These are phyloP conservation scores for Xestoiulus laeticollis DNA, from an alignment of 2,888 invertebrate species.

Conservation along the genomic window DNA sequence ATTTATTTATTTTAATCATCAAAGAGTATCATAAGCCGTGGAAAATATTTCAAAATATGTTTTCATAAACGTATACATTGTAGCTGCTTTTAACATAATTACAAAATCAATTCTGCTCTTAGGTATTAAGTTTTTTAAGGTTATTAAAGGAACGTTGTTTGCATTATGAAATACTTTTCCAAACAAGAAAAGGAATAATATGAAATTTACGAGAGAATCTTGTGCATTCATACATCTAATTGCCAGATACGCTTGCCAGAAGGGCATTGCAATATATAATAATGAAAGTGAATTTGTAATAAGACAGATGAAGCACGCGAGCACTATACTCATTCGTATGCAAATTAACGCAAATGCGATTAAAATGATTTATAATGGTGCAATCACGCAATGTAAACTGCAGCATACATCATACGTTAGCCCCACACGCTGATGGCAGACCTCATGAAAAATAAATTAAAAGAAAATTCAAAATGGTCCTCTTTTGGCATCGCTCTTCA, in stretches of 20 bases:
- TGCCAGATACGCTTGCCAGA: conserved; percentile 33
- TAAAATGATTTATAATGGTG: not conserved
- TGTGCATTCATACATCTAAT: not conserved
- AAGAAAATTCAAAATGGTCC: not conserved
- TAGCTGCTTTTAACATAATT: no score
- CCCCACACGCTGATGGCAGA: not conserved
- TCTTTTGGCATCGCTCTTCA: not conserved
- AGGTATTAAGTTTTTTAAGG: not conserved
- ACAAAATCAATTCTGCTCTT: no score
- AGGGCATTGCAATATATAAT: conserved; percentile 10
- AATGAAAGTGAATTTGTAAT: not conserved
- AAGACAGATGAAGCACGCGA: not conserved
- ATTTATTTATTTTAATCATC: no score
- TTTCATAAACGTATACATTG: no score
- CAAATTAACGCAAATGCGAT: conserved; percentile 18
- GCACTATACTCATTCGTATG: not conserved
- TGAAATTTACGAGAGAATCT: not conserved
- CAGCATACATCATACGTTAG: not conserved
- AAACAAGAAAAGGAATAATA: not conserved
- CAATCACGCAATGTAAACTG: conserved; percentile 18
- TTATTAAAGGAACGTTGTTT: not conserved
- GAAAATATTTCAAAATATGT: no score
- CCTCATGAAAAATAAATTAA: conserved; percentile 1
- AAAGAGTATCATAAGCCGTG: no score
- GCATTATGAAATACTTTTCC: not conserved